Conservation (phyloP, 2,113 vertebrate genomes). For the Eclectus roratus region DNA sequence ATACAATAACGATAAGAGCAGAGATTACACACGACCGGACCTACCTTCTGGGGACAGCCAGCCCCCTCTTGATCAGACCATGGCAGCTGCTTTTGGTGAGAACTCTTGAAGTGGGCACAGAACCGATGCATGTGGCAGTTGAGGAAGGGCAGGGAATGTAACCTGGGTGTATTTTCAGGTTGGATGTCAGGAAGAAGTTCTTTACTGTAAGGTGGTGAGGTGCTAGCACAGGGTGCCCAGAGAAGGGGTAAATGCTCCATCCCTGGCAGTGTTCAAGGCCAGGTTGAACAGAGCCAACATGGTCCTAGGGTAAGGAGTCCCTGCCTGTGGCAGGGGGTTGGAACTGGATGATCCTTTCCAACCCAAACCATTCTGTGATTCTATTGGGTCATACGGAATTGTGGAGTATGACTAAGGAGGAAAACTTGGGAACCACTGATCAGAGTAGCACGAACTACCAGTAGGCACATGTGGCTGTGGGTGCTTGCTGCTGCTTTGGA, state of each 20-base stretch:
- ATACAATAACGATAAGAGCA: slow-evolving; percentile 96
- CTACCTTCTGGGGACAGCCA: slow-evolving; percentile 91
- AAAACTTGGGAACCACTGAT: background rate
- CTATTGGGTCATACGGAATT: background rate
- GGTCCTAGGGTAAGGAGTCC: background rate
- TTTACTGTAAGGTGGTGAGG: background rate
- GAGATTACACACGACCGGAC: slow-evolving; percentile 93
- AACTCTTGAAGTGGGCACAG: background rate
- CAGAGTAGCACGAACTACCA: background rate
- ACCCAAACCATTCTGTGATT: background rate
- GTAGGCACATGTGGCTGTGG: background rate
- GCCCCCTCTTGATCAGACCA: slow-evolving; percentile 85
- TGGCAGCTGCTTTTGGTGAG: slow-evolving; percentile 91
- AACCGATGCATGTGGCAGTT: background rate
- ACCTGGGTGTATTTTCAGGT: background rate
- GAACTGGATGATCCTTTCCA: background rate
- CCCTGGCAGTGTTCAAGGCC: background rate
- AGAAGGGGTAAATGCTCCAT: background rate
- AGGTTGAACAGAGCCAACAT: background rate
- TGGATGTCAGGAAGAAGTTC: background rate
- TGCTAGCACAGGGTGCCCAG: background rate
- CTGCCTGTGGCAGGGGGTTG: background rate
- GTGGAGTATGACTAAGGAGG: background rate
- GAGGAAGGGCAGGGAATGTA: background rate
- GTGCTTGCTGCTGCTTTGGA: background rate